A percentile compares a stretch with the other conserved stretches of the same genome.
These are phyloP conservation scores for Leucophenga montana DNA, from an alignment of 2,888 invertebrate species.

Conservation along the genomic window DNA sequence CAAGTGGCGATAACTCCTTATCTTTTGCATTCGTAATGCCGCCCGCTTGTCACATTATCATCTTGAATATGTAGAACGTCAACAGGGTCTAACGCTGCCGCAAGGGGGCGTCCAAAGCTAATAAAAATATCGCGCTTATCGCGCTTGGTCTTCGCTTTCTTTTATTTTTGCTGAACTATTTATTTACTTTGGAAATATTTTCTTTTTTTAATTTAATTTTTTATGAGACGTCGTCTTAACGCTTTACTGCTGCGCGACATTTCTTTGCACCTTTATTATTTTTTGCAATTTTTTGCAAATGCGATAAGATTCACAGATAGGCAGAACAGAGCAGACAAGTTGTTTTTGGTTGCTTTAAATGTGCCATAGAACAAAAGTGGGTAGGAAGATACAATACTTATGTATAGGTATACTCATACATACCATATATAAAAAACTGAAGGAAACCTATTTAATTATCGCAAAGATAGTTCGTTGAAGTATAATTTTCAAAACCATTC, in stretches of 20 bases:
- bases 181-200: neutral
- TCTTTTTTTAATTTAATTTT: neutral
- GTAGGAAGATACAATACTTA: too few relatives aligned
- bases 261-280: conserved; percentile 1
- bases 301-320: neutral
- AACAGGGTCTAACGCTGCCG: neutral
- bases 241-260: neutral
- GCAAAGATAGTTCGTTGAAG: too few relatives aligned
- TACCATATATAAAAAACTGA: too few relatives aligned
- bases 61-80: neutral
- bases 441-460: too few relatives aligned
- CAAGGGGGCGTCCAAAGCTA: conserved; percentile 10
- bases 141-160: neutral
- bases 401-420: too few relatives aligned
- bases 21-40: neutral
- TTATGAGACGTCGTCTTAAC: neutral
- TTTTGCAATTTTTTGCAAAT: neutral
- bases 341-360: too few relatives aligned
- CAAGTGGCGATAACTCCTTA: neutral
- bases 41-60: conserved; percentile 1
- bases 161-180: neutral
- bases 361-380: too few relatives aligned
- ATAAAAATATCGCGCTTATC: too few relatives aligned
- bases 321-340: too few relatives aligned
- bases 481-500: too few relatives aligned